A percentile compares a stretch with the other conserved stretches of the same genome.
These are phyloP conservation scores for Ceratina australensis DNA, from an alignment of 1,140 invertebrate genomes.

Conservation along the genomic window DNA sequence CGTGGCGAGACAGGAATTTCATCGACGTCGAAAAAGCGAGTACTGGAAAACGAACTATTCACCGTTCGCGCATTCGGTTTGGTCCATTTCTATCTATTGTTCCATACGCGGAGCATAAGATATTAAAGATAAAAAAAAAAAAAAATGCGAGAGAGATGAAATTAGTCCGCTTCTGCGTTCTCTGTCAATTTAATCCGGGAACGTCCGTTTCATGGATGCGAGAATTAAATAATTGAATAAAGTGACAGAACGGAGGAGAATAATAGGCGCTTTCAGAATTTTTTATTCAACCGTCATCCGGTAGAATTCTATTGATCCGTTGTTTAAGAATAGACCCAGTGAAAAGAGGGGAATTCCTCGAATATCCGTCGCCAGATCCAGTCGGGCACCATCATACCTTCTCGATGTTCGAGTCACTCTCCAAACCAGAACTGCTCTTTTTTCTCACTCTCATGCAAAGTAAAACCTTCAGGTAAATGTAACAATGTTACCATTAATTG, in stretches of 20 bases:
- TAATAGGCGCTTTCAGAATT: neutral
- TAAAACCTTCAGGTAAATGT: too few relatives aligned
- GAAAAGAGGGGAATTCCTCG: too few relatives aligned
- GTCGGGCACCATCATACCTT: too few relatives aligned
- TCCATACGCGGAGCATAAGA: neutral
- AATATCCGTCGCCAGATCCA: too few relatives aligned
- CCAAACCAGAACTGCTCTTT: too few relatives aligned
- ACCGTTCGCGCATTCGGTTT: neutral
- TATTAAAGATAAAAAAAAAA: too few relatives aligned
- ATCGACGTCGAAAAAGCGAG: conserved; percentile 12
- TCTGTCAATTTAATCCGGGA: conserved; percentile 3
- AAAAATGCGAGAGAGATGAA: neutral
- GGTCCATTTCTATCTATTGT: conserved; percentile 11
- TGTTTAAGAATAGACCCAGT: neutral
- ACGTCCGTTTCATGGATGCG: neutral
- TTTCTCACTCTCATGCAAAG: too few relatives aligned
- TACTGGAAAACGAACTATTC: conserved; percentile 26
- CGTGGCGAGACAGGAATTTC: too few relatives aligned
- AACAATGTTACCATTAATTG: too few relatives aligned
- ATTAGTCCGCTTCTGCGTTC: neutral
- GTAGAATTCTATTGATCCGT: neutral
- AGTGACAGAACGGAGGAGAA: neutral
- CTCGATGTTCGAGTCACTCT: too few relatives aligned
- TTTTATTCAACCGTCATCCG: neutral
- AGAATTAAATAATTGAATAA: neutral